Conservation (phyloP, 2,888 invertebrate species). For the Laspeyria flexula region DNA sequence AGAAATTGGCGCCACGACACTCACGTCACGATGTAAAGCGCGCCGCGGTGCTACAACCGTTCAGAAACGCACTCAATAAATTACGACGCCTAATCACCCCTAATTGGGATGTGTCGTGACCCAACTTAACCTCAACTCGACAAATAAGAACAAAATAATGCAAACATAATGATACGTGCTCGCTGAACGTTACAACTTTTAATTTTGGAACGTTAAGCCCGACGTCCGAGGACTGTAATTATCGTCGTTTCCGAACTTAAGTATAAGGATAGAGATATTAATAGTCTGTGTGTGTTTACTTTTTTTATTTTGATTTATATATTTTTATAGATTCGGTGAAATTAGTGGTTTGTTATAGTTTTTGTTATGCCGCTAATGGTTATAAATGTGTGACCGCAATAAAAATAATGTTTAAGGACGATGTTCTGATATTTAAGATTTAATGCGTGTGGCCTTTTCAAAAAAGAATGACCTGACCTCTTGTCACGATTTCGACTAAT, state of each 20-base stretch:
- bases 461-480: not conserved
- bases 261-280: conserved; percentile 85
- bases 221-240: conserved; percentile 76
- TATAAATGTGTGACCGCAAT: conserved; percentile 71
- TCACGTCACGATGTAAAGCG: conserved; percentile 56
- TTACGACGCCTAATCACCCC: conserved; percentile 82
- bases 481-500: conserved; percentile 1
- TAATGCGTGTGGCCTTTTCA: conserved; percentile 39
- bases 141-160: conserved; percentile 79
- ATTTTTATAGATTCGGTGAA: conserved; percentile 76
- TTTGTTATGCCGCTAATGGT: conserved; percentile 75
- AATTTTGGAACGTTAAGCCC: conserved; percentile 77
- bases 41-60: conserved; percentile 65
- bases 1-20: conserved; percentile 71
- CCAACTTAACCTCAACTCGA: conserved; percentile 81
- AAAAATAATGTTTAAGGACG: conserved; percentile 39
- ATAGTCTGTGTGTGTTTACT: conserved; percentile 75
- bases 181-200: conserved; percentile 72
- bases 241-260: conserved; percentile 77
- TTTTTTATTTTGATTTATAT: conserved; percentile 80
- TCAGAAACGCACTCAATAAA: conserved; percentile 80
- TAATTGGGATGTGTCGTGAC: conserved; percentile 85
- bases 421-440: conserved; percentile 16
- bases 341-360: conserved; percentile 76
- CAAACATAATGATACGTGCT: conserved; percentile 83